phyloP scores from a whole-genome alignment of 2,113 vertebrate genomes.

The Chaetorhynchus papuensis region DNA sequence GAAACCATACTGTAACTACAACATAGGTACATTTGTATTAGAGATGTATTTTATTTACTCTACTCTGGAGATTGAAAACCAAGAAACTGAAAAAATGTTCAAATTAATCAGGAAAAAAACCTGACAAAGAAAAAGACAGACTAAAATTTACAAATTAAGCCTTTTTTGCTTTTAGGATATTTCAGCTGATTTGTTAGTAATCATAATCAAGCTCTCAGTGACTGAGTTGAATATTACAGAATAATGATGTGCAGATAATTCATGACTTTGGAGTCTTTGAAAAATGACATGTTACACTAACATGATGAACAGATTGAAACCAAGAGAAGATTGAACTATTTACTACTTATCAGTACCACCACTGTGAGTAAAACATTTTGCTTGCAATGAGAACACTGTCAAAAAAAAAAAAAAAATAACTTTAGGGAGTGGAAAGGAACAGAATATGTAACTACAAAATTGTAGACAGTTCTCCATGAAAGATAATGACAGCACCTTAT shows the following conservation, averaged over 20 bases:
- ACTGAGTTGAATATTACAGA: not conserved
- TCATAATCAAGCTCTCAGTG: not conserved
- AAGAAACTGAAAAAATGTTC: not conserved
- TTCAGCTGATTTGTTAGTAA: slow-evolving; percentile 10
- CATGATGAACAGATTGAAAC: not conserved
- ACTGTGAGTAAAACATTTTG: not conserved
- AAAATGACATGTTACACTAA: not conserved
- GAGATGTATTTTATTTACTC: slow-evolving; percentile 13
- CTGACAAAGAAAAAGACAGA: not conserved
- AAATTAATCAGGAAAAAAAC: not conserved
- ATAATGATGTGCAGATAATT: not conserved
- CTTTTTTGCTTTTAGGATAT: not conserved
- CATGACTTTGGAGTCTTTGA: not conserved
- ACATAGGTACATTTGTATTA: not conserved
- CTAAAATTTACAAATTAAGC: slow-evolving; percentile 22
- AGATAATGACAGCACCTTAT: not conserved
- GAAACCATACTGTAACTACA: slow-evolving; percentile 32
- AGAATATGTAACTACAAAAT: slow-evolving; percentile 7
- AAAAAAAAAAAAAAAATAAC: not conserved
- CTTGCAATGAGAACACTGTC: not conserved
- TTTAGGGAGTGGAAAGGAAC: not conserved
- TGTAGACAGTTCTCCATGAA: not conserved
- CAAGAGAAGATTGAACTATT: not conserved
- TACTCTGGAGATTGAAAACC: not conserved
- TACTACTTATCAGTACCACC: not conserved